Conservation (phyloP, 2,797 vertebrate genomes). For the Chanos chanos region DNA sequence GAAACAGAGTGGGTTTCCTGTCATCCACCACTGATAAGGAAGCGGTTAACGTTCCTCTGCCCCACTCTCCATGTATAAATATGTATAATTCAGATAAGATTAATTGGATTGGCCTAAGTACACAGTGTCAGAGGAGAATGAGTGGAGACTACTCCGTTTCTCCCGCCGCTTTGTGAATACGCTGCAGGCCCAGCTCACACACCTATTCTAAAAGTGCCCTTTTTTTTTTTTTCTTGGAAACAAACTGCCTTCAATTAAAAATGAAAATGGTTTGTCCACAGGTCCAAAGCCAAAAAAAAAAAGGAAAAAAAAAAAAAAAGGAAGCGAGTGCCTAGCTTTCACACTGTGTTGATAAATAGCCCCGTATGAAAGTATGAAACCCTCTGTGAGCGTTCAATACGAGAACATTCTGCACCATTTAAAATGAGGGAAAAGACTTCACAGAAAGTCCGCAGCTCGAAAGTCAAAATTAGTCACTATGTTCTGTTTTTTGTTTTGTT, state of each 20-base stretch:
- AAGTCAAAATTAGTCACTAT: neutral
- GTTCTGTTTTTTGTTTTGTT: neutral
- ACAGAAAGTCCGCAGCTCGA: neutral
- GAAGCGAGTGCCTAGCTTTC: slow-evolving; percentile 59
- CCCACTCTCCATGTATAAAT: slow-evolving; percentile 46
- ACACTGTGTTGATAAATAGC: slow-evolving; percentile 63
- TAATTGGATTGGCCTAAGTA: slow-evolving; percentile 49
- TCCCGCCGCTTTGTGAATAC: slow-evolving; percentile 21
- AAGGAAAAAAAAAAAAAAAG: too few relatives aligned
- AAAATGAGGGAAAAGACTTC: slow-evolving; percentile 12
- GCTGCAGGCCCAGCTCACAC: slow-evolving; percentile 36
- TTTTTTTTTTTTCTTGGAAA: slow-evolving; percentile 21
- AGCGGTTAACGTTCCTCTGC: slow-evolving; percentile 28
- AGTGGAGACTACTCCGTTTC: slow-evolving; percentile 5
- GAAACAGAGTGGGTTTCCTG: slow-evolving; percentile 43
- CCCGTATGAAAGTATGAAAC: slow-evolving; percentile 69
- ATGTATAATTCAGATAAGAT: slow-evolving; percentile 56
- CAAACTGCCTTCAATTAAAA: slow-evolving; percentile 49
- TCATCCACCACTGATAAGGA: slow-evolving; percentile 39
- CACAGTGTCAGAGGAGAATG: slow-evolving; percentile 36
- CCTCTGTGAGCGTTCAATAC: slow-evolving; percentile 36
- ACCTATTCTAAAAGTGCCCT: slow-evolving; percentile 36
- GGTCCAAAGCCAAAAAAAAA: too few relatives aligned
- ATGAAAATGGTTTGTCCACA: slow-evolving; percentile 49
- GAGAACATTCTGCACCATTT: slow-evolving; percentile 14